Conservation (phyloP, 2,888 invertebrate species). For the Ligdia adustata region DNA sequence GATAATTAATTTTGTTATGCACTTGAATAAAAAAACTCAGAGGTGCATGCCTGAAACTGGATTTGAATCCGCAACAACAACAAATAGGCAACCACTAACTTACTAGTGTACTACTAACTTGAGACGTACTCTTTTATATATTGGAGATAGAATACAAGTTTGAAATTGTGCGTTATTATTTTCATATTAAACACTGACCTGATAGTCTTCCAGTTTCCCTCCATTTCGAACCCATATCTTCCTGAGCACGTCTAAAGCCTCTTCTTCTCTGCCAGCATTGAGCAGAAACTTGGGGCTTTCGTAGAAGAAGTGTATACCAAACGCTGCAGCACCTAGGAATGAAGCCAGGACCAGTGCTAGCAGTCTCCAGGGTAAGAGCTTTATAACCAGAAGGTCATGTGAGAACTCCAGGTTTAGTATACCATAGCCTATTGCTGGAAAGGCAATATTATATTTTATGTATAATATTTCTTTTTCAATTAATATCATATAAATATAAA, state of each 20-base stretch:
- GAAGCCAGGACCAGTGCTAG: conserved; percentile 63
- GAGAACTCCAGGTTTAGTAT: conserved; percentile 44
- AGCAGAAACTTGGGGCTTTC: conserved; percentile 90
- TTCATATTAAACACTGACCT: conserved; percentile 32
- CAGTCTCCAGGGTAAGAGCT: conserved; percentile 55
- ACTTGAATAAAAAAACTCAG: no score
- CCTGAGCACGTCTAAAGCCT: conserved; percentile 82
- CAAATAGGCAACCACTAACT: no score
- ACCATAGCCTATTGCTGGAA: conserved; percentile 44
- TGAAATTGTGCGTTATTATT: no score
- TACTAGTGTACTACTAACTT: no score
- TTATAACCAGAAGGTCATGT: conserved; percentile 40
- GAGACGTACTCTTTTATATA: no score
- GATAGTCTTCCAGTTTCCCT: conserved; percentile 22
- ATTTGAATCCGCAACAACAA: no score
- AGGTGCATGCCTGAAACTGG: no score
- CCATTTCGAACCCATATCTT: conserved; percentile 83
- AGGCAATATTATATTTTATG: no score
- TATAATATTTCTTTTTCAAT: no score
- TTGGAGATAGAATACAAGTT: no score
- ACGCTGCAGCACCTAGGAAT: conserved; percentile 82
- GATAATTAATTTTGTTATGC: no score
- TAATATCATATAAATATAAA: no score
- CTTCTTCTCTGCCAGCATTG: conserved; percentile 80
- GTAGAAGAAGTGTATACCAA: conserved; percentile 78